phyloP scores from a whole-genome alignment of 1,140 invertebrate genomes.

The Caenorhabditis remanei region DNA sequence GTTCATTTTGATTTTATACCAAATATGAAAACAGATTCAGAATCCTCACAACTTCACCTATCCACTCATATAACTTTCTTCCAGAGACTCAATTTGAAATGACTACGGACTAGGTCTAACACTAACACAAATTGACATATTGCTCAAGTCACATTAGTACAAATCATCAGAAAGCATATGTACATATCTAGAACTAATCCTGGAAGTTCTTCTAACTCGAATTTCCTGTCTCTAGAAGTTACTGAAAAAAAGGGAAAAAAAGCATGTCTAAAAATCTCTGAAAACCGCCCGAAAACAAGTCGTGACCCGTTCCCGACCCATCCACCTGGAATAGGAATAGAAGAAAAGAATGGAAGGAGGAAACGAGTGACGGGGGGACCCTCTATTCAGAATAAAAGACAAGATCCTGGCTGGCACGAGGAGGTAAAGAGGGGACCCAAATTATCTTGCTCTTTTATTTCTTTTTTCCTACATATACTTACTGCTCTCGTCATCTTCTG shows the following conservation, averaged over 20 bases:
- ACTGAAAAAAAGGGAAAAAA: neutral
- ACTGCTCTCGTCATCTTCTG: constrained; percentile 30
- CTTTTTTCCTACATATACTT: neutral
- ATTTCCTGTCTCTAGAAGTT: neutral
- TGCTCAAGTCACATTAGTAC: no score
- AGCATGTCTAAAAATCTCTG: neutral
- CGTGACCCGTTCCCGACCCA: constrained; percentile 36
- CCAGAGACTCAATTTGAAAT: no score
- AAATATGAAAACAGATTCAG: no score
- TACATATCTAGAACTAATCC: no score
- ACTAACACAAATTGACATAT: no score
- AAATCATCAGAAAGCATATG: no score
- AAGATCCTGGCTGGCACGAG: constrained; percentile 40
- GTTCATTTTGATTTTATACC: no score
- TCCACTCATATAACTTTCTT: no score
- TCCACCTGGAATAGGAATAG: constrained; percentile 31
- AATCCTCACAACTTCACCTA: no score
- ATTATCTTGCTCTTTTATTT: constrained; percentile 36
- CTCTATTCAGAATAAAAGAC: constrained; percentile 6
- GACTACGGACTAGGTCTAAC: no score
- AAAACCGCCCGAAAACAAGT: neutral
- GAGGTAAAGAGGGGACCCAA: neutral
- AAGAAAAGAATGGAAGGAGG: constrained; percentile 3
- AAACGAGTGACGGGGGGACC: constrained; percentile 41
- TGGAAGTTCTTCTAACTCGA: neutral